Base-by-base conservation (phyloP, 2,888 invertebrate species). In the Ichneumon xanthorius region DNA sequence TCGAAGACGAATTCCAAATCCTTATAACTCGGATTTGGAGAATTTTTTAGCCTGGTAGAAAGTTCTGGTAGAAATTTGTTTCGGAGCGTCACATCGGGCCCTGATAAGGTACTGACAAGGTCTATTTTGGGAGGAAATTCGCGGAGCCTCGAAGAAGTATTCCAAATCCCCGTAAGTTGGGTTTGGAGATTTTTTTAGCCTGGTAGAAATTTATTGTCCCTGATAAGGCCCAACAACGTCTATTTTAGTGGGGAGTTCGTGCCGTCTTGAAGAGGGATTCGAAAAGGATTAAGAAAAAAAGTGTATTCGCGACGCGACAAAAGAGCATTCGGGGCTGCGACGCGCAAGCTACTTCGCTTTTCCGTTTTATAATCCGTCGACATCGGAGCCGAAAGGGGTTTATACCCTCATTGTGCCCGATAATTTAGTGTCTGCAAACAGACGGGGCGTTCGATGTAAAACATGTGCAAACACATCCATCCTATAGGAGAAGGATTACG, bases 401-500 rank as follows among this genome's bases (percentile, higher is more conserved):
- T 84, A 45, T 68, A 86, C 77, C 83, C 90, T 90, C 89, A 93
- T 94, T 94, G 93, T 93, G 88, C 89, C 87, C 88, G 88, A 92
- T 94, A 94, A 94, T 94, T 94, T 94, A 94, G 91, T 94, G 93
- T 93, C 94, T 94, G 92, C 93, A 94, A 94, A 94, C 93, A 94
- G 90, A 90, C 92, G 90, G 90, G 90, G 90, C 89, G 88, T 89
- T 45, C 89, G 89, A 92, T 91, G 90, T 91, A 89, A 90, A 90
- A 91, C 91, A 90, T 90, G 91, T 88, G 89, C 90, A 90, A 90
- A 89, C 90, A 90, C 90, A 87, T 86, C 75, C 78, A 84, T 77
- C 83, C 58, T 78, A 88, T 82, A 82, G 84, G 73, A 67, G 71
- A 50, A 70, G 75, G 81, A 86, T 81, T 83, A 85, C 16, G 73